phyloP scores from a whole-genome alignment of 2,888 invertebrate species.

The Homarus gammarus region DNA sequence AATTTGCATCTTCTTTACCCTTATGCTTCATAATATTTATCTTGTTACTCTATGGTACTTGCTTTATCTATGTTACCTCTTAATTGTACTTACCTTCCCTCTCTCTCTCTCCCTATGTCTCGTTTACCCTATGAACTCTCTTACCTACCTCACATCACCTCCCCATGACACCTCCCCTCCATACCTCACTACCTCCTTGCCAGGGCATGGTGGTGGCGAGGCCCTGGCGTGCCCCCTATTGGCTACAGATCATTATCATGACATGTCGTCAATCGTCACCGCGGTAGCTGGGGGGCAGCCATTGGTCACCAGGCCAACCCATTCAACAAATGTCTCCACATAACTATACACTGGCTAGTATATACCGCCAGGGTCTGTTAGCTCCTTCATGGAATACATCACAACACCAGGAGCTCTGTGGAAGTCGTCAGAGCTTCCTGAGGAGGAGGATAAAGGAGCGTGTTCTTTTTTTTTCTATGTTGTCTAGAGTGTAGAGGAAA shows the following conservation, averaged over 20 bases:
- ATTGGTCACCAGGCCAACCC: constrained; percentile 11
- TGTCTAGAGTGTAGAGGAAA: background rate
- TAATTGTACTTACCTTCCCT: background rate
- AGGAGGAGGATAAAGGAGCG: background rate
- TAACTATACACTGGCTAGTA: background rate
- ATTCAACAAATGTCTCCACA: background rate
- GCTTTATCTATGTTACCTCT: too few relatives aligned
- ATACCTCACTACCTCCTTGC: background rate
- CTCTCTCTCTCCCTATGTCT: background rate
- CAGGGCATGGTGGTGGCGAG: background rate
- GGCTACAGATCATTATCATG: constrained; percentile 46
- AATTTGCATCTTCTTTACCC: too few relatives aligned
- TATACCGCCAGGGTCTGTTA: background rate
- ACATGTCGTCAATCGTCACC: constrained; percentile 41
- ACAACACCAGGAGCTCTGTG: background rate
- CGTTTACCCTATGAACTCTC: too few relatives aligned
- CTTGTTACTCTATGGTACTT: too few relatives aligned
- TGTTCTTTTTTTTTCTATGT: background rate
- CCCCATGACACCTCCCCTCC: background rate
- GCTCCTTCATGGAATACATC: background rate
- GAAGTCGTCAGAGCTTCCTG: background rate
- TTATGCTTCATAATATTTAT: too few relatives aligned
- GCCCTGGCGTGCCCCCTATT: constrained; percentile 4
- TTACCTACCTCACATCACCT: background rate
- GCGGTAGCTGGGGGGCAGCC: background rate